These are phyloP conservation scores for Argopecten irradians DNA, from an alignment of 1,140 invertebrate genomes.

Conservation along the genomic window DNA sequence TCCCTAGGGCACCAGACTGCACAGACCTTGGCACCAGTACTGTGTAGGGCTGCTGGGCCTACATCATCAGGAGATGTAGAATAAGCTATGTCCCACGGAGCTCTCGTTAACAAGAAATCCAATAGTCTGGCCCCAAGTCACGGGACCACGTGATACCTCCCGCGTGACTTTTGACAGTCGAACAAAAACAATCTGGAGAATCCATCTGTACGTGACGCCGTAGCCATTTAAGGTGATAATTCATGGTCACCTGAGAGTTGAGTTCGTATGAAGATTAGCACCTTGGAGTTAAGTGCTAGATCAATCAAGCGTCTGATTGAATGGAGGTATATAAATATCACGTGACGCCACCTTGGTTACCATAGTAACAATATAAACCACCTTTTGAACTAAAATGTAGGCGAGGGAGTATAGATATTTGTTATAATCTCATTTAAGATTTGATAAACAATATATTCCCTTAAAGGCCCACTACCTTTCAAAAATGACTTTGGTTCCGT, in stretches of 20 bases:
- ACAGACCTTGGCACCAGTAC: not conserved
- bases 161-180: not conserved
- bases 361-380: not conserved
- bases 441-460: too few relatives aligned
- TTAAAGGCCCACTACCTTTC: too few relatives aligned
- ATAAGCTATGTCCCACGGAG: not conserved
- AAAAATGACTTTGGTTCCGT: too few relatives aligned
- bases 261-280: not conserved
- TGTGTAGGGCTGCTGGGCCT: not conserved
- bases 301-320: not conserved
- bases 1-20: not conserved
- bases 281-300: not conserved
- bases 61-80: not conserved
- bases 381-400: too few relatives aligned
- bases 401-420: too few relatives aligned
- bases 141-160: not conserved
- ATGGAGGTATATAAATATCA: not conserved
- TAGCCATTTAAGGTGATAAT: not conserved
- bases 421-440: too few relatives aligned
- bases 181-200: slow-evolving; percentile 10
- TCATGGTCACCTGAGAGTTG: not conserved
- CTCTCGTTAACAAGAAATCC: not conserved
- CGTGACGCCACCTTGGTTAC: not conserved
- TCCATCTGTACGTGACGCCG: not conserved
- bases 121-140: not conserved